Evolutionary conservation across 2,888 invertebrate species (phyloP).

Genomic region (Anarsia innoxiella): DNA sequence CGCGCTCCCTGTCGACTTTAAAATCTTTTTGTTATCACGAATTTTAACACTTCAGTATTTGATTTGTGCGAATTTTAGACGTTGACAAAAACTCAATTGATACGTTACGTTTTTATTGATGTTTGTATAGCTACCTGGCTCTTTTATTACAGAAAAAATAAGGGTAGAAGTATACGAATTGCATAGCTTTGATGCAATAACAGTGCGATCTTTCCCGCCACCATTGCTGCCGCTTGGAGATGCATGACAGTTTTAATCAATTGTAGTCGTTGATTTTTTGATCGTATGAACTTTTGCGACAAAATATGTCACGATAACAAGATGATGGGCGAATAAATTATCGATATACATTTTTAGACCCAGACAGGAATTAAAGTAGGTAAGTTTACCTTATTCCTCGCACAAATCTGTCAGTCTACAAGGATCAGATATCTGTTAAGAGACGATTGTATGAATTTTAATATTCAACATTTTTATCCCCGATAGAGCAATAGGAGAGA

Average conservation of each 20-base stretch:
- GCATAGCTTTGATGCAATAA: constrained; percentile 44
- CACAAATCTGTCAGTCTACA: background rate
- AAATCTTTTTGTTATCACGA: constrained; percentile 56
- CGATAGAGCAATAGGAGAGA: constrained; percentile 21
- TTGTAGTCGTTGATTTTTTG: constrained; percentile 57
- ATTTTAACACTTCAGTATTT: constrained; percentile 72
- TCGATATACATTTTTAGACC: constrained; percentile 44
- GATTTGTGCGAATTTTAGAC: constrained; percentile 70
- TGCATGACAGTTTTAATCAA: constrained; percentile 50
- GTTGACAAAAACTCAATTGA: constrained; percentile 64
- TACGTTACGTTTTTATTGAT: constrained; percentile 68
- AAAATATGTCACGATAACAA: constrained; percentile 47
- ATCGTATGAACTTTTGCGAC: constrained; percentile 24
- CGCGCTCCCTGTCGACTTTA: constrained; percentile 51
- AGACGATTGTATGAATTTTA: too few species aligned
- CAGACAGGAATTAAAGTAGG: too few species aligned
- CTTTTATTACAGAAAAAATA: constrained; percentile 48
- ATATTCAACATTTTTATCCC: constrained; percentile 12
- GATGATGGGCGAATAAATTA: constrained; percentile 34
- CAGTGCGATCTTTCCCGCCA: constrained; percentile 38
- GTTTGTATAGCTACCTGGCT: constrained; percentile 69
- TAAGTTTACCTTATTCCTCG: background rate
- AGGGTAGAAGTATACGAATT: too few species aligned
- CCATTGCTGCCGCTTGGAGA: constrained; percentile 41
- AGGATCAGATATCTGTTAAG: constrained; percentile 12